A percentile compares a stretch with the other conserved stretches of the same genome.
These are phyloP conservation scores for Actias luna DNA, from an alignment of 2,888 invertebrate genomes.

Conservation along the genomic window DNA sequence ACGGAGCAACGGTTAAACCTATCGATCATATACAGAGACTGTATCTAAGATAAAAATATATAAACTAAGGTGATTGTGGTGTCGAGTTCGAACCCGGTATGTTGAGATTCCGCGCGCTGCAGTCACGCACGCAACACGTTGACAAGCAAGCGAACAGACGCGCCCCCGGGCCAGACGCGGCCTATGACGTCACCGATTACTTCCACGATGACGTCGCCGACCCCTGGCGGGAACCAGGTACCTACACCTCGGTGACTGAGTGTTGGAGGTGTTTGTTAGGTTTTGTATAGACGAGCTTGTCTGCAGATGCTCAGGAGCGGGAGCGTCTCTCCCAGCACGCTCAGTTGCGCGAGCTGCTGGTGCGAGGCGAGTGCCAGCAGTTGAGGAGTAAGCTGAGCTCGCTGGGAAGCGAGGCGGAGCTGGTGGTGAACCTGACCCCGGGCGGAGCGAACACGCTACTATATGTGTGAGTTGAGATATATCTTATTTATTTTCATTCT, in stretches of 20 bases:
- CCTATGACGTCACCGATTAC: conserved; percentile 86
- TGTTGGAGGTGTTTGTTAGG: background rate
- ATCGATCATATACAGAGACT: too few relatives aligned
- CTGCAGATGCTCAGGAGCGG: conserved; percentile 86
- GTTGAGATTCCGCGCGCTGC: conserved; percentile 40
- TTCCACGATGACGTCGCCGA: conserved; percentile 85
- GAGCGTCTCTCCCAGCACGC: conserved; percentile 88
- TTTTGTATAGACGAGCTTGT: background rate
- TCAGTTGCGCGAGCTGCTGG: conserved; percentile 88
- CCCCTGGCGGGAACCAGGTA: conserved; percentile 65
- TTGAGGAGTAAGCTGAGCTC: conserved; percentile 85
- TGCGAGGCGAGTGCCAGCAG: conserved; percentile 85
- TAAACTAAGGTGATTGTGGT: background rate
- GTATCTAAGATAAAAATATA: too few relatives aligned
- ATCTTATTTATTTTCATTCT: too few relatives aligned
- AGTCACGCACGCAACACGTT: conserved; percentile 26
- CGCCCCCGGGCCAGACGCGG: conserved; percentile 74
- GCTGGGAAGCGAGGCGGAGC: conserved; percentile 84
- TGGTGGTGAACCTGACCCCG: conserved; percentile 92
- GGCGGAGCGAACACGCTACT: conserved; percentile 93
- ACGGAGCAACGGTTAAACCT: too few relatives aligned
- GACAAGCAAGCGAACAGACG: conserved; percentile 27
- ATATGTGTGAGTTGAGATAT: conserved; percentile 85
- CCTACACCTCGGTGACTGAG: too few relatives aligned
- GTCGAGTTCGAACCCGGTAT: conserved; percentile 18